Percentiles rank a stretch among this genome's conserved stretches.
Evolutionary conservation across 2,113 vertebrate species (phyloP).

Genomic region (Thamnophis sirtalis): DNA sequence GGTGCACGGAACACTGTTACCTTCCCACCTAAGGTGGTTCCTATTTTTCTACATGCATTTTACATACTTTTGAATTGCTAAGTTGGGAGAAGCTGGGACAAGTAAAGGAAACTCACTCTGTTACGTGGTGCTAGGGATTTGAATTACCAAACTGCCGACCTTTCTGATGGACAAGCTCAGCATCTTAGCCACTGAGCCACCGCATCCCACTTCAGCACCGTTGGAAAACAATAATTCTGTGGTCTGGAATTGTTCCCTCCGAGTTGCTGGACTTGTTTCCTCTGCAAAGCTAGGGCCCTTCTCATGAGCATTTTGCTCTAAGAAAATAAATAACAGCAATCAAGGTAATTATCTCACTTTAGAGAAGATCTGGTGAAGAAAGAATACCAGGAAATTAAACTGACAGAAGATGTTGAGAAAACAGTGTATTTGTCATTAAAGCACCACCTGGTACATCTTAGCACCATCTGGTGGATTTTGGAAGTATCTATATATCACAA

Average conservation of each 20-base stretch:
- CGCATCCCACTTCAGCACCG: background rate
- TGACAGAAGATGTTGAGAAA: background rate
- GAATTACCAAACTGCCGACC: no score
- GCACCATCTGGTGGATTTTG: conserved; percentile 2
- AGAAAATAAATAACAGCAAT: conserved; percentile 1
- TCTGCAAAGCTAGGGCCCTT: background rate
- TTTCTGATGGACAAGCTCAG: no score
- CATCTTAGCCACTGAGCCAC: no score
- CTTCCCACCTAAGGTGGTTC: no score
- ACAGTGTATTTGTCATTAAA: background rate
- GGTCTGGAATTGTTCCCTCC: background rate
- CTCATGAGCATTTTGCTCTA: background rate
- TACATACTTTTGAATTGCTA: no score
- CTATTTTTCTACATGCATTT: no score
- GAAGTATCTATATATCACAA: background rate
- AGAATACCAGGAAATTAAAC: background rate
- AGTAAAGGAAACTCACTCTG: no score
- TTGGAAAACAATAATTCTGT: background rate
- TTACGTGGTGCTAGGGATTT: no score
- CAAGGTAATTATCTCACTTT: background rate
- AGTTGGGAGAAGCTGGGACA: no score
- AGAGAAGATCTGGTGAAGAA: background rate
- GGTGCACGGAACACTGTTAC: no score
- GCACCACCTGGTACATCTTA: background rate
- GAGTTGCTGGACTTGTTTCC: background rate